These are phyloP conservation scores for Pseudocheirus occidentalis DNA, from an alignment of 2,797 vertebrate species.

Conservation along the genomic window DNA sequence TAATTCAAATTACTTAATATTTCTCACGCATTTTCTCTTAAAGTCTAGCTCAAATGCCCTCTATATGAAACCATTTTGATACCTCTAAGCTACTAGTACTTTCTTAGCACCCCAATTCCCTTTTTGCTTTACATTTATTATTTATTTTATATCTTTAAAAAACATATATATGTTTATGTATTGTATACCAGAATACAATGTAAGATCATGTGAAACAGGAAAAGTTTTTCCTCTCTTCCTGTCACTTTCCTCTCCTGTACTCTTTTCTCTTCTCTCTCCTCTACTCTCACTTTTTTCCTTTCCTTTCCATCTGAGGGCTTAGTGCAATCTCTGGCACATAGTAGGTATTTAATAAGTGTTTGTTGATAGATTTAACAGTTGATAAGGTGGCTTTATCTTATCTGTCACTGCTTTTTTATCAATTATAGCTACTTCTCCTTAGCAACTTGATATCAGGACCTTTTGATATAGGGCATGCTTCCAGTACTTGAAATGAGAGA, in stretches of 20 bases:
- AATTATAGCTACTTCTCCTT: not conserved
- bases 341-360: not conserved
- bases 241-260: too few relatives aligned
- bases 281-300: too few relatives aligned
- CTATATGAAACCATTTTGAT: too few relatives aligned
- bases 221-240: too few relatives aligned
- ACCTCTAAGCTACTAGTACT: too few relatives aligned
- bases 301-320: not conserved
- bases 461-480: not conserved
- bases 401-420: not conserved
- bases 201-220: too few relatives aligned
- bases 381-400: not conserved
- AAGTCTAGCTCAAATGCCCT: not conserved
- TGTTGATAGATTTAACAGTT: not conserved
- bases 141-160: too few relatives aligned
- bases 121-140: too few relatives aligned
- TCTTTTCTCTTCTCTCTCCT: too few relatives aligned
- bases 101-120: too few relatives aligned
- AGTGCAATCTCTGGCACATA: not conserved
- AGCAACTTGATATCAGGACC: not conserved
- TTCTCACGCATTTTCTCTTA: not conserved
- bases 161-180: too few relatives aligned
- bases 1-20: not conserved
- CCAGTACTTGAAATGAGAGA: not conserved
- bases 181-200: too few relatives aligned